These are phyloP conservation scores for Scrobipalpa atriplicella DNA, from an alignment of 2,888 invertebrate species.

Conservation along the genomic window DNA sequence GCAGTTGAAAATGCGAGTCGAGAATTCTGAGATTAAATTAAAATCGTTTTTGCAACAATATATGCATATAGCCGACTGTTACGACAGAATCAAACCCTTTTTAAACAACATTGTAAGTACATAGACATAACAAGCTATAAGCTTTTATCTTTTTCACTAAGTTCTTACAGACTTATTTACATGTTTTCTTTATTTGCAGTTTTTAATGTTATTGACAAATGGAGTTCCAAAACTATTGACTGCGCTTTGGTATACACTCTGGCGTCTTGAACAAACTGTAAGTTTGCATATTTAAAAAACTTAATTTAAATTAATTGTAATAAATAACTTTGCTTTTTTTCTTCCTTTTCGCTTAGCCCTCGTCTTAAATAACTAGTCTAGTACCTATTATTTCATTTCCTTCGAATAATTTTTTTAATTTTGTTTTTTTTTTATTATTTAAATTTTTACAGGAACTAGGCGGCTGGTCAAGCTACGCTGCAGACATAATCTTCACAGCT, in stretches of 20 bases:
- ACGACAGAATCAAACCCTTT: conserved; percentile 24
- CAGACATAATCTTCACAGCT: neutral
- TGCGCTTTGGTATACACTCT: conserved; percentile 6
- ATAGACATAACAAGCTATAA: neutral
- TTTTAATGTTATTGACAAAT: neutral
- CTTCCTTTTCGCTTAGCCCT: too few species aligned
- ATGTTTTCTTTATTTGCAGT: neutral
- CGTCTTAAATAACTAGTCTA: too few species aligned
- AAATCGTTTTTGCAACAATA: neutral
- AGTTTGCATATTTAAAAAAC: neutral
- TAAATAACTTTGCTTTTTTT: too few species aligned
- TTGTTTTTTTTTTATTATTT: too few species aligned
- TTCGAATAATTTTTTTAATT: too few species aligned
- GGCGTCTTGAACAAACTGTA: neutral
- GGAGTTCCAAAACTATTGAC: conserved; percentile 8
- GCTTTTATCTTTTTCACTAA: neutral
- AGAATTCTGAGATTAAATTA: conserved; percentile 4
- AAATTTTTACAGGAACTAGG: neutral
- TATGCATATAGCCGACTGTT: conserved; percentile 22
- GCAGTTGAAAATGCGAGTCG: neutral
- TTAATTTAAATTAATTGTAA: too few species aligned
- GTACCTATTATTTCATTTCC: too few species aligned
- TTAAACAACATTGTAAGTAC: conserved; percentile 23
- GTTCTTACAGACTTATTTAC: neutral
- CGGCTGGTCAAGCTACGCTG: neutral